These are phyloP conservation scores for Oxystoma pomonae DNA, from an alignment of 2,888 invertebrate species.

Conservation along the genomic window DNA sequence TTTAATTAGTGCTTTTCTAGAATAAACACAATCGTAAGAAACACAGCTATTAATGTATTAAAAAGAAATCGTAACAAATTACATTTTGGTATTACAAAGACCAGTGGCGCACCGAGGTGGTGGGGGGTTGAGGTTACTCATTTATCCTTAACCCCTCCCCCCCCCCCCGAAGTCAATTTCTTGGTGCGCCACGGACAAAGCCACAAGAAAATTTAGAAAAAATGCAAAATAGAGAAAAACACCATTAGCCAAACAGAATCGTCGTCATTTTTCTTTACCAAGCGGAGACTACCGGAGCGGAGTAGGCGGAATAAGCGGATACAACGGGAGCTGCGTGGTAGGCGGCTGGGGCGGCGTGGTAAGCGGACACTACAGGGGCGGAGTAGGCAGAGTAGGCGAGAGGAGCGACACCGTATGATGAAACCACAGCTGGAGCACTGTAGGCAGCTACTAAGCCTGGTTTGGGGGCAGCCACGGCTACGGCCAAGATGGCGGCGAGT, in stretches of 20 bases:
- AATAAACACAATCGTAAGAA: too few species aligned
- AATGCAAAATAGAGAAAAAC: too few species aligned
- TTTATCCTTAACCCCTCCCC: too few species aligned
- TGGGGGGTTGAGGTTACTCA: too few species aligned
- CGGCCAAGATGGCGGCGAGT: conserved; percentile 1
- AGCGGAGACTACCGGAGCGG: not conserved
- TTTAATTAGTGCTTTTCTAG: too few species aligned
- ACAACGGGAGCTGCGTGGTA: not conserved
- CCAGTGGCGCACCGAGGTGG: too few species aligned
- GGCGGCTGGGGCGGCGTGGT: not conserved
- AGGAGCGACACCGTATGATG: not conserved
- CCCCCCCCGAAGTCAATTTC: too few species aligned
- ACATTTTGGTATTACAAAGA: too few species aligned
- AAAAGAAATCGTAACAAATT: too few species aligned
- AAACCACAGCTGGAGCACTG: not conserved
- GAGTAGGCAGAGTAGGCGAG: not conserved
- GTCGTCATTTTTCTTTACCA: not conserved
- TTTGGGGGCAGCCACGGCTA: not conserved
- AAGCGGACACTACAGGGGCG: not conserved
- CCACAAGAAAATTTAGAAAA: too few species aligned
- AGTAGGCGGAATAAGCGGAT: not conserved
- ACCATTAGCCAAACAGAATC: not conserved
- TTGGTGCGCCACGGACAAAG: too few species aligned
- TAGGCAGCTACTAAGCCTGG: not conserved
- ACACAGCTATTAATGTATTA: too few species aligned